phyloP scores from a whole-genome alignment of 1,140 invertebrate genomes.

The Ceratina australensis region DNA sequence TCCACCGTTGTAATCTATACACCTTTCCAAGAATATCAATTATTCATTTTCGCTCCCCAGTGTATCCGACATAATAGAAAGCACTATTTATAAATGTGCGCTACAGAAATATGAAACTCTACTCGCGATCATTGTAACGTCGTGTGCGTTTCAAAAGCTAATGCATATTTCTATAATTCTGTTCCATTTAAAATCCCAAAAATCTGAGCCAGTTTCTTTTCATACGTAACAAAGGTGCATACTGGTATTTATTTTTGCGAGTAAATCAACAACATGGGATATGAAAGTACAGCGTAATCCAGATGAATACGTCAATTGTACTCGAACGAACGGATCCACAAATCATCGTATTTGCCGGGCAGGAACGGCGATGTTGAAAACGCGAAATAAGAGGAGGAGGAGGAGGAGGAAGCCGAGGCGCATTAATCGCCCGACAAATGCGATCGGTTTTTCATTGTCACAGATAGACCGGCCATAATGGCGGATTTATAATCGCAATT shows the following conservation, averaged over 20 bases:
- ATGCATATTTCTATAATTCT: too few relatives aligned
- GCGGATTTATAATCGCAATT: constrained; percentile 57
- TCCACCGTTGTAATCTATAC: too few relatives aligned
- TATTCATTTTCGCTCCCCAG: too few relatives aligned
- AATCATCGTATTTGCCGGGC: neutral
- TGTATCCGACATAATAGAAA: too few relatives aligned
- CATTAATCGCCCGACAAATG: constrained; percentile 45
- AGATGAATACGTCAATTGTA: constrained; percentile 1
- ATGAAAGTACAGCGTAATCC: neutral
- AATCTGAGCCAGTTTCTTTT: too few relatives aligned
- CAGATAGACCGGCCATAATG: constrained; percentile 42
- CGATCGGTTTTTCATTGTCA: constrained; percentile 58
- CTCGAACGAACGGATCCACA: neutral
- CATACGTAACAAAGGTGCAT: too few relatives aligned
- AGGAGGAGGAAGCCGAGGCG: neutral
- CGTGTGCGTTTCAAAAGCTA: too few relatives aligned
- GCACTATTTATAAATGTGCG: too few relatives aligned
- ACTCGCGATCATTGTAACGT: too few relatives aligned
- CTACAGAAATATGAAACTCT: too few relatives aligned
- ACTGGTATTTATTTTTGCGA: neutral
- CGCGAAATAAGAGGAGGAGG: constrained; percentile 25
- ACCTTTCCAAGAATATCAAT: too few relatives aligned
- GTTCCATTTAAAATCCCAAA: too few relatives aligned
- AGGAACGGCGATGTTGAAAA: neutral
- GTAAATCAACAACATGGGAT: neutral